Percentiles rank a stretch among this genome's conserved stretches.
These are phyloP conservation scores for Hyla sarda DNA, from an alignment of 2,113 vertebrate genomes.

Conservation along the genomic window DNA sequence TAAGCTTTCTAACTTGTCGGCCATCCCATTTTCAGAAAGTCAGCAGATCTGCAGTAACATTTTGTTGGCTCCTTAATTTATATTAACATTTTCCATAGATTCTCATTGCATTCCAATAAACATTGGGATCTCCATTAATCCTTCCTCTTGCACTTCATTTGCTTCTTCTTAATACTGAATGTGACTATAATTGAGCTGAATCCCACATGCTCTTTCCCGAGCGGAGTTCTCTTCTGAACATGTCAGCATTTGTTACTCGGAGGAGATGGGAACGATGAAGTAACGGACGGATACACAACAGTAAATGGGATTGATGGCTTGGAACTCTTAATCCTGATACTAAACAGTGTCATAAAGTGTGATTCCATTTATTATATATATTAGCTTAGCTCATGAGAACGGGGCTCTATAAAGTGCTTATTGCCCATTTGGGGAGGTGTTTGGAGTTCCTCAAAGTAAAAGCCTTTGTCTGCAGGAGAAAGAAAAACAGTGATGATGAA, in stretches of 20 bases:
- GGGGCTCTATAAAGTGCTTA: neutral
- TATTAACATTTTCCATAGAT: constrained; percentile 23
- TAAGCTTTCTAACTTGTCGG: neutral
- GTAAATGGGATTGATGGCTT: constrained; percentile 26
- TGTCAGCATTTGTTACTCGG: constrained; percentile 5
- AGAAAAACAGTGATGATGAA: neutral
- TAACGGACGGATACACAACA: neutral
- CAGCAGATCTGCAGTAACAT: constrained; percentile 6
- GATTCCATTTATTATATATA: constrained; percentile 9
- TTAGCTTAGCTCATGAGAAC: constrained; percentile 4
- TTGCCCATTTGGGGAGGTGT: constrained; percentile 4
- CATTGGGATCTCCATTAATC: constrained; percentile 29
- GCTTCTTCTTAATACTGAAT: neutral
- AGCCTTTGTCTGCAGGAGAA: neutral
- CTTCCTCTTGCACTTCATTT: constrained; percentile 32
- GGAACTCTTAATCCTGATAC: constrained; percentile 20
- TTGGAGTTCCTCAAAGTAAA: neutral
- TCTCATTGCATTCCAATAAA: constrained; percentile 28
- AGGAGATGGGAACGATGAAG: neutral
- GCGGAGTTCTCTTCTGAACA: neutral
- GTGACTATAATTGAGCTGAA: constrained; percentile 9
- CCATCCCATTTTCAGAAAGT: neutral
- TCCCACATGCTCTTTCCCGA: neutral
- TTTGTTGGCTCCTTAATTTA: neutral
- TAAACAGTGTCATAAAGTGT: constrained; percentile 26